Conservation (phyloP, 2,113 vertebrate genomes). For the Myiagra hebetior region DNA sequence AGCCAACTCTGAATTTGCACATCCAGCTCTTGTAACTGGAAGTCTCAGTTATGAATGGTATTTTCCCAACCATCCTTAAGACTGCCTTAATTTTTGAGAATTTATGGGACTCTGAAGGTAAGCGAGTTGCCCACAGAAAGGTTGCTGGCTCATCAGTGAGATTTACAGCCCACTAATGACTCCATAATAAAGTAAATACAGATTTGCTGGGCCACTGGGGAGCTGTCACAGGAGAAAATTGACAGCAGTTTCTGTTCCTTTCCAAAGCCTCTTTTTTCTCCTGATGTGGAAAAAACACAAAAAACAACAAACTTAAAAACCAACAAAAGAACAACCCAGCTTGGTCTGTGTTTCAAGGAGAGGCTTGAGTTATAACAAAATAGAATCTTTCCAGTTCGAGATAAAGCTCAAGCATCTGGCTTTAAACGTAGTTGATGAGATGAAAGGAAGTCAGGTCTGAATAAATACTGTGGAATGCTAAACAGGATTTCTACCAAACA, state of each 20-base stretch:
- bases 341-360: background rate
- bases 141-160: conserved; percentile 1
- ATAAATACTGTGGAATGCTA: background rate
- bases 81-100: background rate
- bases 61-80: background rate
- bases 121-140: background rate
- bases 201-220: background rate
- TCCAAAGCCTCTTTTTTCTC: background rate
- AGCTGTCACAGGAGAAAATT: background rate
- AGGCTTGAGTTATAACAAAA: background rate
- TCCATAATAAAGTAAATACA: background rate
- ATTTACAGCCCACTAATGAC: conserved; percentile 18
- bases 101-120: background rate
- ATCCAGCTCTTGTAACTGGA: background rate
- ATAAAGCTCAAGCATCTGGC: background rate
- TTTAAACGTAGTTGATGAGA: accelerated
- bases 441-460: background rate
- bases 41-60: background rate
- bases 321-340: background rate
- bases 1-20: background rate
- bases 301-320: background rate
- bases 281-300: background rate
- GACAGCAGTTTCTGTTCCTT: background rate
- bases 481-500: conserved; percentile 2
- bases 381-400: background rate